Base-by-base conservation (phyloP, 2,888 invertebrate genomes). In the Athripsodes cinereus region DNA sequence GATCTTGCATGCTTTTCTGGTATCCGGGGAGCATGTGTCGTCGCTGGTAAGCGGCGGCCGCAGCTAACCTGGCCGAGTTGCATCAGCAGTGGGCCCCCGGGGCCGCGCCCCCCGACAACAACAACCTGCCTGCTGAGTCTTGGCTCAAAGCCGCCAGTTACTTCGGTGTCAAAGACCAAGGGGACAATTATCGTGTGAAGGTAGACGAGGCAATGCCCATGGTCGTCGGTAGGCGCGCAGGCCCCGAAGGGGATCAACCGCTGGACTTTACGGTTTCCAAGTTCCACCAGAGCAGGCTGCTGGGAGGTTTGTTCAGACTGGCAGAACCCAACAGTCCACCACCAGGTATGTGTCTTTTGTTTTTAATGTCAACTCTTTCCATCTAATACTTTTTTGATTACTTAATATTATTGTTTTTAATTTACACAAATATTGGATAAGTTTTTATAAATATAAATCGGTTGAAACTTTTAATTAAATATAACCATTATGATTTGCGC, bases 201-300 rank as follows among this genome's bases (percentile, higher is more conserved):
- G 60, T 57, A 35, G 50, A 44, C 46, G 59, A 57, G 63, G 79
- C 79, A 69, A 82, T 83, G 81, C 85, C 84, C 73, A 84, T 83
- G 81, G 68, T 78, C 68, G 79, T 84, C 71, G 74, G 73, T 68
- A 79, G 83, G 71, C 66, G 72, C 74, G 67, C 69, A 73, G 62
- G 69, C 72, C 72, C 78, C 79, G 72, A 75, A 70, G 57, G 74
- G 58, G 82, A 82, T 71, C 86, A 86, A 74, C 87, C 87, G 66
- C 78, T 87, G 68, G 87, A 87, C 79, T 87, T 87, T 76, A 87
- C 87, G 72, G 86, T 86, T 80, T 81, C 81, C 62, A 80, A 81
- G 61, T 74, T 81, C 64, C 72, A 67, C 65, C 72, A 53, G 53
- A 56, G 61, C 48, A 72, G 67, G 64, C 61, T 57, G 46, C 61